Conservation (phyloP, 2,888 invertebrate species). For the Lithophane socia region DNA sequence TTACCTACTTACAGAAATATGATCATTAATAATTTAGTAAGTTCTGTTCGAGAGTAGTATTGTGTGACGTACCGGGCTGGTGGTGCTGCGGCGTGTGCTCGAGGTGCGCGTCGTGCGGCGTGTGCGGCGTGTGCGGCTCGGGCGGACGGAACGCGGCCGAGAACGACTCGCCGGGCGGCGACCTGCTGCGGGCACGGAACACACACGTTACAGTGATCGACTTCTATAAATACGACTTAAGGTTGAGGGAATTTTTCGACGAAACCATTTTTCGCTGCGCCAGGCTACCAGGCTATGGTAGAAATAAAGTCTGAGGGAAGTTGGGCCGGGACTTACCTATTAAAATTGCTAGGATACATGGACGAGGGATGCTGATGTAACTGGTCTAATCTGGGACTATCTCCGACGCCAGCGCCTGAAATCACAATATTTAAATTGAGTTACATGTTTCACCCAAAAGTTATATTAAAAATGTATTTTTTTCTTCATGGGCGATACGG, state of each 20-base stretch:
- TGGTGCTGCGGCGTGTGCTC: constrained; percentile 70
- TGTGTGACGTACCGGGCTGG: constrained; percentile 68
- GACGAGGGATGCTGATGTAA: constrained; percentile 83
- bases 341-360: constrained; percentile 87
- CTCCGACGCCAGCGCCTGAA: constrained; percentile 78
- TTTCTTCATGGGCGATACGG: background rate
- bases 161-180: constrained; percentile 77
- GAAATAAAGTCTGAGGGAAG: background rate
- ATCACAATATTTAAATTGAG: constrained; percentile 16
- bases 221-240: too few relatives aligned
- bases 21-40: background rate
- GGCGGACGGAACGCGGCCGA: constrained; percentile 80
- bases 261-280: background rate
- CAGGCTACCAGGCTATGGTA: background rate
- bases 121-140: constrained; percentile 70
- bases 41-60: background rate
- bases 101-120: constrained; percentile 70
- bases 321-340: constrained; percentile 75
- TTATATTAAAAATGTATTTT: background rate
- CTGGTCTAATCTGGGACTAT: constrained; percentile 86
- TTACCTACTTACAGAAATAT: too few relatives aligned
- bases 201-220: background rate
- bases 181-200: constrained; percentile 66
- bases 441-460: background rate
- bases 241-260: too few relatives aligned